Conservation (phyloP, 2,113 vertebrate genomes). For the Melanerpes aurifrons region DNA sequence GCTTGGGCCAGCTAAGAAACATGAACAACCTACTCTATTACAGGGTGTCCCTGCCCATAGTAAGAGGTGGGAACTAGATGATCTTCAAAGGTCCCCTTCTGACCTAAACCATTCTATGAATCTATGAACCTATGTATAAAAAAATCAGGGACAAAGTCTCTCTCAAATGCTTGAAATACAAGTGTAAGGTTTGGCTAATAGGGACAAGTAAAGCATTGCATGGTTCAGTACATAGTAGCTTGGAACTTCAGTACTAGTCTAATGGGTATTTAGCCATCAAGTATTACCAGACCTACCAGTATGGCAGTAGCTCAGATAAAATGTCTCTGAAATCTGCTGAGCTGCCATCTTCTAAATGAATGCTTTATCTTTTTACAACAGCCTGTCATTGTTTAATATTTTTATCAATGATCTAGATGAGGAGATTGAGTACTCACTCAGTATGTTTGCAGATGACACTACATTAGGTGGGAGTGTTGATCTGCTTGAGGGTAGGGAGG, state of each 20-base stretch:
- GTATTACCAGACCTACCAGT: neutral
- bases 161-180: neutral
- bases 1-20: neutral
- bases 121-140: neutral
- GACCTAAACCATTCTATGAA: too few relatives aligned
- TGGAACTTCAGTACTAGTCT: neutral
- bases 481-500: too few relatives aligned
- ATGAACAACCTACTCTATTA: too few relatives aligned
- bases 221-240: neutral
- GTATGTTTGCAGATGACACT: too few relatives aligned
- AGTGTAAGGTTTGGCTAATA: neutral
- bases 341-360: neutral
- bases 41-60: too few relatives aligned
- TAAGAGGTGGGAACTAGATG: too few relatives aligned
- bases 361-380: slow-evolving; percentile 59
- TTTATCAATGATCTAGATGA: too few relatives aligned
- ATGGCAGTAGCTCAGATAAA: slow-evolving; percentile 9
- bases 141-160: neutral
- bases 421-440: too few relatives aligned
- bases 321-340: neutral
- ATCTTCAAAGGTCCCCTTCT: too few relatives aligned
- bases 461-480: too few relatives aligned
- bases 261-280: neutral
- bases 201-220: neutral
- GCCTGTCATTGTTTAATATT: neutral